Evolutionary conservation across 2,113 vertebrate genomes (phyloP).

Genomic region (Empidonax traillii): DNA sequence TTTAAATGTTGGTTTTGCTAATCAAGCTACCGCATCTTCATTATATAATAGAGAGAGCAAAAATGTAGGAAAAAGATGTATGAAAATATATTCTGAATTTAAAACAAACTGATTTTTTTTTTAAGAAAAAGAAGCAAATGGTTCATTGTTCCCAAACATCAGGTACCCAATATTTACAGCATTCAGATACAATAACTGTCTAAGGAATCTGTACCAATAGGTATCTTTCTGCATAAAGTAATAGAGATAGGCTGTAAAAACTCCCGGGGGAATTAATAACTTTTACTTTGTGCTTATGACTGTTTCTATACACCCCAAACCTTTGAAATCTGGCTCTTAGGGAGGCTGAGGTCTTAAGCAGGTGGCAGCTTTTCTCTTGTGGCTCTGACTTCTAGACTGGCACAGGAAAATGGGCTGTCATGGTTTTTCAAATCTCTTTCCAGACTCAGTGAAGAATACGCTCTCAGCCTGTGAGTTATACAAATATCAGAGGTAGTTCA

Average conservation of each 20-base stretch:
- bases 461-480: background rate
- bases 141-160: background rate
- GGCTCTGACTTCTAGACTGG: background rate
- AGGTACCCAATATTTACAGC: background rate
- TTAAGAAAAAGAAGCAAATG: background rate
- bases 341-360: background rate
- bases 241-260: background rate
- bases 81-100: background rate
- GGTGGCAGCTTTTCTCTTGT: accelerated
- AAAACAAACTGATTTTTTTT: background rate
- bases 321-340: background rate
- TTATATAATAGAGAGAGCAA: background rate
- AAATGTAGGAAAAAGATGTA: background rate
- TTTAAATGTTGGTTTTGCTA: background rate
- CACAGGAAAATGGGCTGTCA: background rate
- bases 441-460: background rate
- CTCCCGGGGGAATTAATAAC: background rate
- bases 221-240: background rate
- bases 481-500: background rate
- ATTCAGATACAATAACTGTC: background rate
- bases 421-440: background rate
- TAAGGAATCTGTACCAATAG: background rate
- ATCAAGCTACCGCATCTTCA: background rate
- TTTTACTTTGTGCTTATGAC: background rate
- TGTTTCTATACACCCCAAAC: background rate